These are phyloP conservation scores for Psilopogon haemacephalus DNA, from an alignment of 2,113 vertebrate genomes.

Conservation along the genomic window DNA sequence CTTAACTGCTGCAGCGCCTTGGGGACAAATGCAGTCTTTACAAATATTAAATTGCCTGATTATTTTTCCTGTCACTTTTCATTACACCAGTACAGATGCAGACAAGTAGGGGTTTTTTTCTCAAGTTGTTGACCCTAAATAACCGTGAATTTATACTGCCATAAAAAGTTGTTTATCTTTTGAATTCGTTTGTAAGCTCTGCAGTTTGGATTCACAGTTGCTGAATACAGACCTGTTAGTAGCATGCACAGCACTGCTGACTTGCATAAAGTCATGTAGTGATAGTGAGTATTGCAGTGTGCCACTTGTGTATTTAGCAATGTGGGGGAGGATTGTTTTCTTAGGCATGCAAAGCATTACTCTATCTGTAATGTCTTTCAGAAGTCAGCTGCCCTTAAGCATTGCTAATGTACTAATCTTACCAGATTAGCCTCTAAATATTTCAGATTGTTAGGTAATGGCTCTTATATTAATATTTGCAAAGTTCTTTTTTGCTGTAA, in stretches of 20 bases:
- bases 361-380: not conserved
- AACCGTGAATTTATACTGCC: not conserved
- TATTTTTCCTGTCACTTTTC: not conserved
- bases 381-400: conserved; percentile 1
- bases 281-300: not conserved
- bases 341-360: not conserved
- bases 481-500: not conserved
- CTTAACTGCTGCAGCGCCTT: not conserved
- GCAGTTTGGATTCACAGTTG: not conserved
- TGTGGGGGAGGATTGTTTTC: not conserved
- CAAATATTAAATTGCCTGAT: not conserved
- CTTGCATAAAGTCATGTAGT: not conserved
- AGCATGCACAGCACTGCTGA: not conserved
- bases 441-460: conserved; percentile 16
- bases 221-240: not conserved
- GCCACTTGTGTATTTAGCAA: not conserved
- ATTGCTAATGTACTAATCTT: not conserved
- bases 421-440: conserved; percentile 2
- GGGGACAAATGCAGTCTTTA: not conserved
- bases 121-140: not conserved
- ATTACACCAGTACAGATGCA: not conserved
- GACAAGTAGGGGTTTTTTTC: not conserved
- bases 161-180: not conserved
- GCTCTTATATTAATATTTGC: conserved; percentile 1
- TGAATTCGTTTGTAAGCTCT: not conserved